Percentiles rank a stretch among this genome's conserved stretches.
These are phyloP conservation scores for Myanophis thanlyinensis DNA, from an alignment of 2,113 vertebrate genomes.

Conservation along the genomic window DNA sequence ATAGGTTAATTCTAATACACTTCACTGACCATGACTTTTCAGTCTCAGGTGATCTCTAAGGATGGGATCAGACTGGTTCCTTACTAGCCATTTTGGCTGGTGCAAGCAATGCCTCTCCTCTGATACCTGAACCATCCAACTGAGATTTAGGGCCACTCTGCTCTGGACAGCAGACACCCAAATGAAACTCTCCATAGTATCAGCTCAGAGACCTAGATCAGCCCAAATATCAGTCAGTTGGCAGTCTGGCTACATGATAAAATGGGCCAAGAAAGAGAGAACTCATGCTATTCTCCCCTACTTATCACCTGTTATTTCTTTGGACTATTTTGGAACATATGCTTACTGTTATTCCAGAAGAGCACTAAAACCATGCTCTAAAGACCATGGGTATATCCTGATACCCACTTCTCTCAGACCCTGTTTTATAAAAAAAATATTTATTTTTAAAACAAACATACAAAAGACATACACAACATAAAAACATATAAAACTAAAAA, in stretches of 20 bases:
- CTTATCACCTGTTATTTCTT: background rate
- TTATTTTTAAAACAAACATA: too few relatives aligned
- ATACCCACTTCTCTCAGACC: background rate
- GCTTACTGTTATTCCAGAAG: background rate
- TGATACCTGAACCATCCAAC: background rate
- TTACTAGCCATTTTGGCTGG: background rate
- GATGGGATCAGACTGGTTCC: background rate
- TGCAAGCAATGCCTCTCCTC: background rate
- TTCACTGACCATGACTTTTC: background rate
- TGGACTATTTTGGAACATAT: background rate
- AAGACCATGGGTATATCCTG: background rate
- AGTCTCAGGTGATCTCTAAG: background rate
- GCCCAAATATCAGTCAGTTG: background rate
- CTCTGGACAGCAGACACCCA: background rate
- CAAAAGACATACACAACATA: too few relatives aligned
- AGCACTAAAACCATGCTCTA: background rate
- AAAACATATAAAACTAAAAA: too few relatives aligned
- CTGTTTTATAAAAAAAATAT: too few relatives aligned
- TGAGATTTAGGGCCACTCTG: background rate
- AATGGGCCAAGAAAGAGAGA: background rate
- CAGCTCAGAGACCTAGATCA: background rate
- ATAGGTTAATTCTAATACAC: background rate
- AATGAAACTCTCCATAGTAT: background rate
- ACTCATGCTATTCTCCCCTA: background rate
- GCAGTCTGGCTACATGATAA: background rate